These are phyloP conservation scores for Euthynnus affinis DNA, from an alignment of 2,797 vertebrate species.

Conservation along the genomic window DNA sequence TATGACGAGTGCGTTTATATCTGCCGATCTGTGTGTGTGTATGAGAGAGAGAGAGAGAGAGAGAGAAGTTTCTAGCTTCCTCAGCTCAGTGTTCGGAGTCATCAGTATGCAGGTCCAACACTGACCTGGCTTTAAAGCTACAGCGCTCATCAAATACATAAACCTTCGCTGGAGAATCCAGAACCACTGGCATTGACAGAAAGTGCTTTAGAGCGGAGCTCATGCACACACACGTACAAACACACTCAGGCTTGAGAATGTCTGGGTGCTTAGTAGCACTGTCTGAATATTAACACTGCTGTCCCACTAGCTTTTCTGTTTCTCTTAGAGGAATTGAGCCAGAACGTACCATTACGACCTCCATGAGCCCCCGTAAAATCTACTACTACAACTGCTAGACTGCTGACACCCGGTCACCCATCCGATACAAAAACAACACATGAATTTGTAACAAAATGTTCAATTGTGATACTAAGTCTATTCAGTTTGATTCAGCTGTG, in stretches of 20 bases:
- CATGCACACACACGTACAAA: background rate
- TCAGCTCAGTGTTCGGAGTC: background rate
- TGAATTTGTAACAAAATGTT: too few relatives aligned
- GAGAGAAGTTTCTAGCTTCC: slow-evolving; percentile 6
- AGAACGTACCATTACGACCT: background rate
- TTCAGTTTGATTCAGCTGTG: too few relatives aligned
- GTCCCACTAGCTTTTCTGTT: background rate
- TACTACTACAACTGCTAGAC: too few relatives aligned
- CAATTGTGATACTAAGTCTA: too few relatives aligned
- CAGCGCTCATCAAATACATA: slow-evolving; percentile 20
- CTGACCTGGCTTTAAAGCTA: slow-evolving; percentile 8
- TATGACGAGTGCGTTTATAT: slow-evolving; percentile 20
- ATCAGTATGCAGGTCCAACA: slow-evolving; percentile 33
- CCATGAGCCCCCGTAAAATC: background rate
- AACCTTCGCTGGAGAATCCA: slow-evolving; percentile 18
- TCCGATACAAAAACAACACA: too few relatives aligned
- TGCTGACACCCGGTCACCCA: too few relatives aligned
- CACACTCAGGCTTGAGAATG: slow-evolving; percentile 30
- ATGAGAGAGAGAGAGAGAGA: slow-evolving; percentile 4
- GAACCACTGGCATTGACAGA: slow-evolving; percentile 6
- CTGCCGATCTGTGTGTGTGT: background rate
- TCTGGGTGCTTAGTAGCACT: slow-evolving; percentile 26
- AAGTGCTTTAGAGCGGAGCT: slow-evolving; percentile 2
- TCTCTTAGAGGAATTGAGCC: background rate
- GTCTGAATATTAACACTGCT: slow-evolving; percentile 66